These are phyloP conservation scores for Oscarella lobularis DNA, from an alignment of 37 sponge, comb jelly and placozoan genomes.

Conservation along the genomic window DNA sequence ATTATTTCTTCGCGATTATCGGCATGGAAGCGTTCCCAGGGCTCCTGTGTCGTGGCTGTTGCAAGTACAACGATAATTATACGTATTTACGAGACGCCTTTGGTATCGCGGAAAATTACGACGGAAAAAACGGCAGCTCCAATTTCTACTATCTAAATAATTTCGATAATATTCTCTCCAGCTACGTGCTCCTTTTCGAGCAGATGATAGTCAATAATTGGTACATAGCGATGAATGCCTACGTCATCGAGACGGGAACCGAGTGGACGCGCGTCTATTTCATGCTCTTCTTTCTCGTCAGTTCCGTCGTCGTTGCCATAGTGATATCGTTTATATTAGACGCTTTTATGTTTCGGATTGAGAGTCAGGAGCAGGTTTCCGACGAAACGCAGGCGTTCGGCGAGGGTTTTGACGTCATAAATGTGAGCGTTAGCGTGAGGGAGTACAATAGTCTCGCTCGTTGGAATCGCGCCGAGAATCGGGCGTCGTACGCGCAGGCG, in stretches of 20 bases:
- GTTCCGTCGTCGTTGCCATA: slow-evolving; percentile 40
- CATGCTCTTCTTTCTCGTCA: slow-evolving; percentile 37
- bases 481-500: too few species aligned
- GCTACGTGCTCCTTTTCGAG: slow-evolving; percentile 68
- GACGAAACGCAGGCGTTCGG: neutral
- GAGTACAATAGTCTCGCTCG: neutral
- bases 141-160: slow-evolving; percentile 47
- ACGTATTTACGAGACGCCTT: neutral
- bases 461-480: too few species aligned
- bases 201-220: slow-evolving; percentile 82
- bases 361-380: neutral
- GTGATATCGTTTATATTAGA: slow-evolving; percentile 63
- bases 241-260: neutral
- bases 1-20: slow-evolving; percentile 65
- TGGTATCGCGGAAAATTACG: neutral
- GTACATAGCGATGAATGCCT: slow-evolving; percentile 50
- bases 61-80: too few species aligned
- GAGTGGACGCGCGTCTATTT: slow-evolving; percentile 38
- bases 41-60: slow-evolving; percentile 6
- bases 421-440: neutral
- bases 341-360: slow-evolving; percentile 35
- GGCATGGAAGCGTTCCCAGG: slow-evolving; percentile 57
- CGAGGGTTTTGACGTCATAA: neutral
- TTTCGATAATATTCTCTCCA: slow-evolving; percentile 51
- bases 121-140: neutral